Conservation (phyloP, 2,113 vertebrate genomes). For the Mirounga angustirostris region DNA sequence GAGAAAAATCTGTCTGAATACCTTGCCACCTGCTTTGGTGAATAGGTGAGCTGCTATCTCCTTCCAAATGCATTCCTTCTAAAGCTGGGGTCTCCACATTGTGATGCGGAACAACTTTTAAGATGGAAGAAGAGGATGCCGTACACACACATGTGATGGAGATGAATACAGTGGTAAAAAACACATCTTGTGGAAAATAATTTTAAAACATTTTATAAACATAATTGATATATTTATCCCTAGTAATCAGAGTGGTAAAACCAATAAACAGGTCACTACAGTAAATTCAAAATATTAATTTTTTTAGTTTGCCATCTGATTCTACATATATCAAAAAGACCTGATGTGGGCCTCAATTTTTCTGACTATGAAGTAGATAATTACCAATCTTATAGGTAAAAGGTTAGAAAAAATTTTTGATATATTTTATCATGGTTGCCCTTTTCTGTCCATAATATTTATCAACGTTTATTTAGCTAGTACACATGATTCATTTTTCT, state of each 20-base stretch:
- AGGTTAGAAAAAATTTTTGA: constrained; percentile 34
- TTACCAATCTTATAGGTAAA: constrained; percentile 43
- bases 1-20: not conserved
- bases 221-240: not conserved
- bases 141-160: not conserved
- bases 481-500: constrained; percentile 50
- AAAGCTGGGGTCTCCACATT: not conserved
- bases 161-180: not conserved
- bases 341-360: not conserved
- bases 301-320: constrained; percentile 8
- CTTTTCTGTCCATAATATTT: not conserved
- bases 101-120: not conserved
- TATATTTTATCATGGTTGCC: constrained; percentile 46
- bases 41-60: not conserved
- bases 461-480: constrained; percentile 56
- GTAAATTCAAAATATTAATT: not conserved
- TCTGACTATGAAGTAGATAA: not conserved
- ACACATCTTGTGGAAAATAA: not conserved
- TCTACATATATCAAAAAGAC: not conserved
- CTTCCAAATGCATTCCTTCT: not conserved
- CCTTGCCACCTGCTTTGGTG: not conserved
- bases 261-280: not conserved
- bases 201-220: not conserved
- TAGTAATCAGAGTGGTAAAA: not conserved
- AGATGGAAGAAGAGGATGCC: not conserved